Evolutionary conservation across 2,888 invertebrate genomes (phyloP).

Genomic region (Lepidocyrtoides sp.): DNA sequence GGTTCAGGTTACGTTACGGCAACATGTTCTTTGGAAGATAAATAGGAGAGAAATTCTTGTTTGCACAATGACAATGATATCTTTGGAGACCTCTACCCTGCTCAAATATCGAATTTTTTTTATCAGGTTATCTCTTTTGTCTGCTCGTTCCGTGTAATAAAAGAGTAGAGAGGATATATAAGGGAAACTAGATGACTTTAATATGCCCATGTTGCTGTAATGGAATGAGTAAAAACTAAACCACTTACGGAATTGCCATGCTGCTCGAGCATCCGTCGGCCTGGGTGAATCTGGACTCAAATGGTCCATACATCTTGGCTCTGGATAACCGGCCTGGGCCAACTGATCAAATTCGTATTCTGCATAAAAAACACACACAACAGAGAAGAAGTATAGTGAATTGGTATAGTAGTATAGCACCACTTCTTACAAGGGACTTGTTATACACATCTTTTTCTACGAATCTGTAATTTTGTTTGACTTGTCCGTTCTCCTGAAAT

Average conservation of each 20-base stretch:
- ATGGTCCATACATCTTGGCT: slow-evolving; percentile 83
- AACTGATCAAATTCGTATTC: slow-evolving; percentile 83
- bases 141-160: too few species aligned
- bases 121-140: neutral
- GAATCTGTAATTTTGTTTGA: neutral
- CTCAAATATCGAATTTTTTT: neutral
- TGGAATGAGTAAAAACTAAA: neutral
- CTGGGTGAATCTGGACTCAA: slow-evolving; percentile 76
- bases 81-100: neutral
- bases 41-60: neutral
- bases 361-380: slow-evolving; percentile 67
- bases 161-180: too few species aligned
- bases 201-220: neutral
- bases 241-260: slow-evolving; percentile 85
- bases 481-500: slow-evolving; percentile 30
- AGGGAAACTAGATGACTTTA: neutral
- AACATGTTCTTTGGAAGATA: neutral
- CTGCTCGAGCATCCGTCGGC: slow-evolving; percentile 82
- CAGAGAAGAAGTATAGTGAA: neutral
- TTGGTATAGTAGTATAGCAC: neutral
- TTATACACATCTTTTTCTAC: neutral
- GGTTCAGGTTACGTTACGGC: neutral
- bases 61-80: neutral
- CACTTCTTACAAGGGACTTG: neutral
- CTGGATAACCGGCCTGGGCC: slow-evolving; percentile 77